A percentile compares a stretch with the other conserved stretches of the same genome.
phyloP scores from a whole-genome alignment of 2,113 vertebrate genomes.

The Ceyx margarethae region DNA sequence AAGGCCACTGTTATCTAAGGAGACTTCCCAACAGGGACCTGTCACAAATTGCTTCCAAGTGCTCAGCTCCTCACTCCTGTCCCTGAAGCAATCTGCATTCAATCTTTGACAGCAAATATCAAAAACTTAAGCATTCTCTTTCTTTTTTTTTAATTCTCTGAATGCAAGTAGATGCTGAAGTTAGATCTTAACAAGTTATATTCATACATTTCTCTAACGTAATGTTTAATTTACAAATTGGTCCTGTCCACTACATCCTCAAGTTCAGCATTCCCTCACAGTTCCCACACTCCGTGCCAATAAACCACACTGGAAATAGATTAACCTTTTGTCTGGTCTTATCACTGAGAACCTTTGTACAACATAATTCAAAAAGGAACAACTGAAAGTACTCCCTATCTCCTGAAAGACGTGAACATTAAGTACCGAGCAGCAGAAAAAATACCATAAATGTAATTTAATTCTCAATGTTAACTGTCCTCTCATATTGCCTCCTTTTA shows the following conservation, averaged over 20 bases:
- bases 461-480: background rate
- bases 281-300: slow-evolving; percentile 56
- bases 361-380: background rate
- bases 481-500: background rate
- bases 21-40: background rate
- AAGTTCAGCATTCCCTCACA: background rate
- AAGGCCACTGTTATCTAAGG: background rate
- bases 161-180: background rate
- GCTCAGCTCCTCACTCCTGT: slow-evolving; percentile 28
- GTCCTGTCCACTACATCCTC: background rate
- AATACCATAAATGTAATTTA: background rate
- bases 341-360: slow-evolving; percentile 42
- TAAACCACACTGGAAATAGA: slow-evolving; percentile 61
- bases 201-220: background rate
- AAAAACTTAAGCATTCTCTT: background rate
- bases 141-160: background rate
- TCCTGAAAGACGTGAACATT: background rate
- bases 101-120: background rate
- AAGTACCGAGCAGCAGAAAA: slow-evolving; percentile 2
- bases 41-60: slow-evolving; percentile 16
- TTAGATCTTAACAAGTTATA: background rate
- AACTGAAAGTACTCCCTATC: background rate
- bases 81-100: background rate
- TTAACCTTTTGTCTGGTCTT: slow-evolving; percentile 67
- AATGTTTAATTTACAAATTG: background rate